Evolutionary conservation across 2,113 vertebrate species (phyloP), one percentile per base, ranked within the genome.

Genomic region (Grus americana): DNA sequence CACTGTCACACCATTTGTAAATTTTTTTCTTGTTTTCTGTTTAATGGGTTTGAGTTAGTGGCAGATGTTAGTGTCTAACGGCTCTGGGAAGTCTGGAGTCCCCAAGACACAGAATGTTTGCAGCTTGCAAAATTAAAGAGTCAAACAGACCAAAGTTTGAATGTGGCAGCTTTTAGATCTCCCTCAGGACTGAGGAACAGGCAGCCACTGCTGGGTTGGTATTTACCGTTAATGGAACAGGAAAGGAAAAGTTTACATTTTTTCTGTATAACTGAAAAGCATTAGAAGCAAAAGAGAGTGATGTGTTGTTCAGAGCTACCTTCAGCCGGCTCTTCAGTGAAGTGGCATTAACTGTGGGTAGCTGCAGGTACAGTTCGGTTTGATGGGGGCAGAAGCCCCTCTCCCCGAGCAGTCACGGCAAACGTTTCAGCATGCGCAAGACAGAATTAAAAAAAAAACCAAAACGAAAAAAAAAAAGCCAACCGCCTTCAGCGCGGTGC

Each of bases 271-370:
- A 10, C 62, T 5, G 40, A 24, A 34, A 47, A 65, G 63, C 21
- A 12, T 9, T 7, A 12, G 24, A 46, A 68, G 18, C 24, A 29
- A 10, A 12, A 29, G 36, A 12, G 12, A 9, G 9, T 0, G 2
- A 3, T 12, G 34, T 1, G 61, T 16, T 66, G 27, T 38, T 20
- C 52, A 9, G 46, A 57, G 57, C 57, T 42, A 8, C 7, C 29
- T 27, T 47, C 7, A 7, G 2, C 3, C 3, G 2, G 16, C 20
- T 54, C 18, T 4, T 26, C 17, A 1, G 30, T 7, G 66, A 23
- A 4, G 21, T 3, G 30, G 11, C 55, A 3, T 17, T 9, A 24
- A 11, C 15, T 5, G 27, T 1, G 18, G 29, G 2, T 0, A 20
- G 47, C 34, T 32, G 62, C 72, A 7, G 26, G 4, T 10, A 10